phyloP scores from a whole-genome alignment of 2,888 invertebrate genomes.

The Drosophila koepferae region DNA sequence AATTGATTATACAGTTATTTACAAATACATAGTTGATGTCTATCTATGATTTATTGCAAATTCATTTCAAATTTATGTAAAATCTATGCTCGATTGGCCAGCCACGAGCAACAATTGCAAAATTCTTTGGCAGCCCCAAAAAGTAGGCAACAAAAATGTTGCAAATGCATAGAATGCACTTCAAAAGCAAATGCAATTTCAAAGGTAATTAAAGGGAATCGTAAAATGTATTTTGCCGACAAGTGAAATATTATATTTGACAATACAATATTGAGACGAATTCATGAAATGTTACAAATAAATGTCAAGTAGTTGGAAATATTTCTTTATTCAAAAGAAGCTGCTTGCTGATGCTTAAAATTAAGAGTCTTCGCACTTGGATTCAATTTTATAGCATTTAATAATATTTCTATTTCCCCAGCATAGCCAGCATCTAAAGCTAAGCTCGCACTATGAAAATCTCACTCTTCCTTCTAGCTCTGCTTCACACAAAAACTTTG shows the following conservation, averaged over 20 bases:
- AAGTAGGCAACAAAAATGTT: constrained; percentile 24
- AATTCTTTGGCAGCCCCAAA: constrained; percentile 5
- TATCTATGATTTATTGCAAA: constrained; percentile 41
- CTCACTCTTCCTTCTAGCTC: background rate
- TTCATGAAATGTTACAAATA: background rate
- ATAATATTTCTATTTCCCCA: background rate
- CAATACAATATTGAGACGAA: background rate
- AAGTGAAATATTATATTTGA: background rate
- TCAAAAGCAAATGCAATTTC: background rate
- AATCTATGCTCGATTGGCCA: background rate
- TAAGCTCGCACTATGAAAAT: background rate
- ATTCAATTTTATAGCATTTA: too few species aligned
- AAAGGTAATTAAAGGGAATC: background rate
- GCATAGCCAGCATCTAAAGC: background rate
- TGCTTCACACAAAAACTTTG: background rate
- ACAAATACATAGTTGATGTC: constrained; percentile 21
- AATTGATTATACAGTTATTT: constrained; percentile 30
- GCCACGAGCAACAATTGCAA: constrained; percentile 1
- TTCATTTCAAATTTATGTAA: constrained; percentile 22
- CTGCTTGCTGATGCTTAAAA: background rate
- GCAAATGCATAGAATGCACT: background rate
- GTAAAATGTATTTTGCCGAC: background rate
- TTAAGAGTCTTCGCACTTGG: background rate
- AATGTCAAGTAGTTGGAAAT: background rate
- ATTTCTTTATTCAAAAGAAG: background rate